Evolutionary conservation across 2,113 vertebrate species (phyloP).

Genomic region (Seriola dumerili): DNA sequence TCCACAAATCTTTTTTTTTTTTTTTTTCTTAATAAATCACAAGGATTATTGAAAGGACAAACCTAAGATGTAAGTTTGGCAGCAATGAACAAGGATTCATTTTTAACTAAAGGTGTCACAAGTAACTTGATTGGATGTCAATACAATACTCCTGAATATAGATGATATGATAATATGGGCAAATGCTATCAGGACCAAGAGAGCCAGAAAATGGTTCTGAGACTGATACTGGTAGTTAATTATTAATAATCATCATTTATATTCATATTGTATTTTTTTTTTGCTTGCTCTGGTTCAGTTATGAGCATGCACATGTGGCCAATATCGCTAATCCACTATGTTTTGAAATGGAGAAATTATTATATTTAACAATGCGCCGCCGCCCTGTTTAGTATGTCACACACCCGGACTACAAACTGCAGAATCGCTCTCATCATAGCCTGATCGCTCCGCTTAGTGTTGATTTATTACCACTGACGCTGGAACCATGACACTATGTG

Average conservation of each 20-base stretch:
- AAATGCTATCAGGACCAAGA: not conserved
- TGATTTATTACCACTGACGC: no score
- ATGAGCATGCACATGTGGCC: not conserved
- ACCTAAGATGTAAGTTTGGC: not conserved
- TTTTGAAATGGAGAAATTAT: not conserved
- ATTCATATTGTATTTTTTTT: not conserved
- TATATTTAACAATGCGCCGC: not conserved
- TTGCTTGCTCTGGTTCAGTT: not conserved
- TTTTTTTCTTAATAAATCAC: no score
- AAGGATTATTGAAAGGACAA: not conserved
- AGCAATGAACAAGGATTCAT: not conserved
- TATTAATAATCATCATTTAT: not conserved
- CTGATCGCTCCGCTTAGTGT: no score
- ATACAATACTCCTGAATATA: constrained; percentile 1
- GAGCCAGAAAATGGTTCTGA: not conserved
- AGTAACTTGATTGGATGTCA: not conserved
- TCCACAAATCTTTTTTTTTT: no score
- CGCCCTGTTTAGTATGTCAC: not conserved
- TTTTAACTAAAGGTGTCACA: not conserved
- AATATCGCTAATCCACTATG: not conserved
- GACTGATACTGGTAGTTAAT: not conserved
- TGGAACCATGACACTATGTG: no score
- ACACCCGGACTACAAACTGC: not conserved
- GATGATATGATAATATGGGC: not conserved
- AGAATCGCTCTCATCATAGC: not conserved